phyloP scores from a whole-genome alignment of 1,140 invertebrate genomes.

The Saccostrea echinata region DNA sequence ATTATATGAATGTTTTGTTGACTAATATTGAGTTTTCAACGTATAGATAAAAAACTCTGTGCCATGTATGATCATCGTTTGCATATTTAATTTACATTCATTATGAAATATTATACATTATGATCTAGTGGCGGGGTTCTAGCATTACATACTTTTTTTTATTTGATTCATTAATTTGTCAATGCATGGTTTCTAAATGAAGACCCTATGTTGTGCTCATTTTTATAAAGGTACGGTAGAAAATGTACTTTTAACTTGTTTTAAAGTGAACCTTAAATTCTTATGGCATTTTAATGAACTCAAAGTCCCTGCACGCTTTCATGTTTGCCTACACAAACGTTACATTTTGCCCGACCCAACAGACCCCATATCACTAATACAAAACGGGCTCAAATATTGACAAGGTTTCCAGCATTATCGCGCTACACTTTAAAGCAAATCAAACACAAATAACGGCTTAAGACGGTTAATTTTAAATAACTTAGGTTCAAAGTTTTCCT shows the following conservation, averaged over 20 bases:
- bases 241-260: neutral
- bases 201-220: too few relatives aligned
- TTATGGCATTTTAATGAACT: neutral
- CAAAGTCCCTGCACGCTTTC: neutral
- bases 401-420: slow-evolving; percentile 13
- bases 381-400: slow-evolving; percentile 22
- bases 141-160: too few relatives aligned
- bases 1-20: too few relatives aligned
- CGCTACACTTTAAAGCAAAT: slow-evolving; percentile 31
- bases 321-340: slow-evolving; percentile 22
- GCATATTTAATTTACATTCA: too few relatives aligned
- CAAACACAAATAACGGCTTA: slow-evolving; percentile 8
- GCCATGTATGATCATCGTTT: too few relatives aligned
- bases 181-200: too few relatives aligned
- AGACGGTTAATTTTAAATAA: neutral
- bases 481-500: slow-evolving; percentile 27
- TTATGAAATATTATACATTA: too few relatives aligned
- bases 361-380: neutral
- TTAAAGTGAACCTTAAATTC: neutral
- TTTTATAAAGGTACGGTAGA: too few relatives aligned
- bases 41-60: too few relatives aligned
- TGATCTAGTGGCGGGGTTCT: too few relatives aligned
- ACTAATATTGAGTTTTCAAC: too few relatives aligned
- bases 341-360: neutral
- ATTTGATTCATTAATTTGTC: too few relatives aligned